phyloP scores from a whole-genome alignment of 2,113 vertebrate genomes.

The Crotalus helleri region DNA sequence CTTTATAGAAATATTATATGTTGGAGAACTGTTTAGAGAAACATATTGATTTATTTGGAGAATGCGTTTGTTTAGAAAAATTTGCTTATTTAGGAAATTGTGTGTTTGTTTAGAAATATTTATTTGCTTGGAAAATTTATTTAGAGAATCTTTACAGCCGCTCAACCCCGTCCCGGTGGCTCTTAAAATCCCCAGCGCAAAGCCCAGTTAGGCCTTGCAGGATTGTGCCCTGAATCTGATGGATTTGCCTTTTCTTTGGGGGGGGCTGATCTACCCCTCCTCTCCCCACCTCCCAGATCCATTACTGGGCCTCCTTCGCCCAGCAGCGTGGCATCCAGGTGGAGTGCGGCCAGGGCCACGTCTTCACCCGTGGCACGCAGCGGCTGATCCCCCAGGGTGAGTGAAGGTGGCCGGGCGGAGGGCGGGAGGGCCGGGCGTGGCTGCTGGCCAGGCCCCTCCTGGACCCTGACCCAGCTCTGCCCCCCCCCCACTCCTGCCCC shows the following conservation, averaged over 20 bases:
- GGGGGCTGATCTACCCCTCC: neutral
- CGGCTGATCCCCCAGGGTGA: conserved; percentile 94
- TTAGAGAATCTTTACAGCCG: neutral
- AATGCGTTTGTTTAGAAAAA: neutral
- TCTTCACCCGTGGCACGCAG: conserved; percentile 91
- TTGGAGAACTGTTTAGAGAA: neutral
- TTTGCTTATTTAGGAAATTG: neutral
- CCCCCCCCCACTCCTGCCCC: neutral
- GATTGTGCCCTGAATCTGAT: neutral
- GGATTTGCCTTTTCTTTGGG: too few species aligned
- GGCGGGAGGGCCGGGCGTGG: neutral
- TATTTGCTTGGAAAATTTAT: neutral
- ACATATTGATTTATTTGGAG: neutral
- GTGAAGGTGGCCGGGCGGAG: neutral
- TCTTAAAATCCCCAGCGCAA: too few species aligned
- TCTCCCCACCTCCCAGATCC: conserved; percentile 74
- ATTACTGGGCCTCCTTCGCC: conserved; percentile 98
- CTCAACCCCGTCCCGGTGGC: neutral
- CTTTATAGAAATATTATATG: neutral
- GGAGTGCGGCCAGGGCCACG: conserved; percentile 89
- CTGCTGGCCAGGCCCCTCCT: neutral
- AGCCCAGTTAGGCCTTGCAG: fast-evolving
- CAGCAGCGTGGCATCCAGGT: conserved; percentile 95
- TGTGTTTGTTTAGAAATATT: neutral
- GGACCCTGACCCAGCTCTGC: too few species aligned